phyloP scores from a whole-genome alignment of 1,140 invertebrate species.

The Zaprionus ghesquierei region DNA sequence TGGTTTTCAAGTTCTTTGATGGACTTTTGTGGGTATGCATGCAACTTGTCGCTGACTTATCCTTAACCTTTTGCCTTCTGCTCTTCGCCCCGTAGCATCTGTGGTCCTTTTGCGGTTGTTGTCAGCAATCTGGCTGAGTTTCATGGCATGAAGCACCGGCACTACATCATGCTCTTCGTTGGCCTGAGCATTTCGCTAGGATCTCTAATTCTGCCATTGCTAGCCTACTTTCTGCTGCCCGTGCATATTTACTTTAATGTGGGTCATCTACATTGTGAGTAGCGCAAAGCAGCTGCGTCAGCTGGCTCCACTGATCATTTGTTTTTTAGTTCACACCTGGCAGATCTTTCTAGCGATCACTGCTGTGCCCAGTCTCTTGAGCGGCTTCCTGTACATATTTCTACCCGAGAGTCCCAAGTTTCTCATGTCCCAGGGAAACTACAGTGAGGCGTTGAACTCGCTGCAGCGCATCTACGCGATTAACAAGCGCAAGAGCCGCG shows the following conservation, averaged over 20 bases:
- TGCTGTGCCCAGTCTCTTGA: conserved; percentile 86
- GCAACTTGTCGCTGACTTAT: not conserved
- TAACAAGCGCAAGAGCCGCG: conserved; percentile 86
- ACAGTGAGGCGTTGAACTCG: conserved; percentile 84
- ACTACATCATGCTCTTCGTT: conserved; percentile 85
- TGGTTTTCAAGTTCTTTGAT: conserved; percentile 89
- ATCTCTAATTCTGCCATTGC: conserved; percentile 83
- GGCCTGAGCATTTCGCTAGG: conserved; percentile 85
- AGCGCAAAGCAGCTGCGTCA: too few species aligned
- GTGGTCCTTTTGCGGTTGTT: conserved; percentile 88
- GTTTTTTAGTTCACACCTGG: conserved; percentile 88
- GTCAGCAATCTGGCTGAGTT: conserved; percentile 88
- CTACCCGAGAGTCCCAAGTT: conserved; percentile 93
- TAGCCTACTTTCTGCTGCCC: conserved; percentile 84
- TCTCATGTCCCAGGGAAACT: conserved; percentile 88
- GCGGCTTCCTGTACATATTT: conserved; percentile 86
- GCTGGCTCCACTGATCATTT: not conserved
- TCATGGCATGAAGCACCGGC: conserved; percentile 85
- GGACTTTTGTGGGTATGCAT: conserved; percentile 87
- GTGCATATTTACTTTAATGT: conserved; percentile 54
- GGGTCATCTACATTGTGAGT: conserved; percentile 47
- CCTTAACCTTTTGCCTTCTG: not conserved
- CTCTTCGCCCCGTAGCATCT: conserved; percentile 84
- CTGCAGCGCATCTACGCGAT: conserved; percentile 57
- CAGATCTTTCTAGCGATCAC: conserved; percentile 87